Percentiles rank a stretch among this genome's conserved stretches.
phyloP scores from a whole-genome alignment of 1,140 invertebrate species.

The Drosophila parabipectinata region DNA sequence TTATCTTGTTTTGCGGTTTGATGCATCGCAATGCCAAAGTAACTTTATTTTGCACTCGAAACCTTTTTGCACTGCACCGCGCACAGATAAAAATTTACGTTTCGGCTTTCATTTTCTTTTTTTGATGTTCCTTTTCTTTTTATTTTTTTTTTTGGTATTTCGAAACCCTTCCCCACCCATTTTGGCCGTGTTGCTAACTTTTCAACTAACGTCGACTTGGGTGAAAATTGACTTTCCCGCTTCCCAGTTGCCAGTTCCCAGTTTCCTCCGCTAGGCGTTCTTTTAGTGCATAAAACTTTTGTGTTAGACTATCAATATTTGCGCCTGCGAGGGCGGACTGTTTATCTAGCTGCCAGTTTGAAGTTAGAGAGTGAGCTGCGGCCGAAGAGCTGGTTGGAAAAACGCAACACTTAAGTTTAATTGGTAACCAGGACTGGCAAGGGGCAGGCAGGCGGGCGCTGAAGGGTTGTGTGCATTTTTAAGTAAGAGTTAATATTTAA shows the following conservation, averaged over 20 bases:
- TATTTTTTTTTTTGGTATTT: conserved; percentile 24
- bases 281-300: conserved; percentile 68
- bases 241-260: neutral
- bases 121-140: conserved; percentile 16
- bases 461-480: conserved; percentile 68
- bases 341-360: conserved; percentile 71
- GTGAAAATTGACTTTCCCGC: conserved; percentile 74
- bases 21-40: conserved; percentile 80
- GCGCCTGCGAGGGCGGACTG: conserved; percentile 58
- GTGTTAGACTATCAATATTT: conserved; percentile 80
- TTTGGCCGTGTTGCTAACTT: conserved; percentile 62
- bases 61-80: conserved; percentile 74
- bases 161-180: conserved; percentile 2
- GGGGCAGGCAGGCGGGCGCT: neutral
- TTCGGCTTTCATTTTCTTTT: conserved; percentile 54
- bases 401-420: conserved; percentile 75
- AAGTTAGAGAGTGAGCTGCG: conserved; percentile 61
- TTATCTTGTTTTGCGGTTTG: conserved; percentile 83
- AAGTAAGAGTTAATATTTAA: conserved; percentile 79
- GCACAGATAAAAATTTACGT: conserved; percentile 76
- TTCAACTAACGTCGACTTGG: conserved; percentile 78
- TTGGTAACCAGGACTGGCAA: conserved; percentile 67
- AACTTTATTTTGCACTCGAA: conserved; percentile 82
- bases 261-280: conserved; percentile 35
- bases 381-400: conserved; percentile 33